Conservation (phyloP, 2,888 invertebrate genomes). For the Hyppa rectilinea region DNA sequence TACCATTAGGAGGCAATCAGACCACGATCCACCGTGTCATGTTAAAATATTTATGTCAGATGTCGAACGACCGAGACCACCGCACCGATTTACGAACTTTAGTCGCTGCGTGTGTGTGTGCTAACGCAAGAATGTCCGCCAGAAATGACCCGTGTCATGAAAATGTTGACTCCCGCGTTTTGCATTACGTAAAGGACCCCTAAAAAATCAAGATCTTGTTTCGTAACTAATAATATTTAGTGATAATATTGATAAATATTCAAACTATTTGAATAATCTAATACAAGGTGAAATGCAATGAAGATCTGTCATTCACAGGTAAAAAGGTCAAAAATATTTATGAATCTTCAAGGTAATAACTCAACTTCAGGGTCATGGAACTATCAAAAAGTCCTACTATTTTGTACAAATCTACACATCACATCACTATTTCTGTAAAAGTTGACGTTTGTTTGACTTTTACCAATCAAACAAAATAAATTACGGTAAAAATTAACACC, state of each 20-base stretch:
- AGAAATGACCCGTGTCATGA: no score
- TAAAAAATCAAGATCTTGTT: no score
- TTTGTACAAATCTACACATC: neutral
- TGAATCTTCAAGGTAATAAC: neutral
- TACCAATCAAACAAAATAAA: slow-evolving; percentile 35
- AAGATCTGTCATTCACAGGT: slow-evolving; percentile 14
- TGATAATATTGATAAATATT: neutral
- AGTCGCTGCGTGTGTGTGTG: no score
- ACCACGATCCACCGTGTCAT: no score
- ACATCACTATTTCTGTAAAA: slow-evolving; percentile 21
- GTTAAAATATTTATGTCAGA: no score
- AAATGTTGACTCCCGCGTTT: no score
- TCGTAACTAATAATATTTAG: neutral
- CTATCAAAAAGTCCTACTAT: neutral
- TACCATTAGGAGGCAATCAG: no score
- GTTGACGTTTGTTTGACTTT: slow-evolving; percentile 35
- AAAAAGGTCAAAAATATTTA: slow-evolving; percentile 13
- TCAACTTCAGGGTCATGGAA: neutral
- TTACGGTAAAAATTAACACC: slow-evolving; percentile 30
- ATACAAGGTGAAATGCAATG: slow-evolving; percentile 19
- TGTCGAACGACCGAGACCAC: no score
- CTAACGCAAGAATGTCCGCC: no score
- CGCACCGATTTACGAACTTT: no score
- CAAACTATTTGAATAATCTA: slow-evolving; percentile 17
- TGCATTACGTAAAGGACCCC: no score